These are phyloP conservation scores for Molossus alvarezi DNA, from an alignment of 2,797 vertebrate genomes.

Conservation along the genomic window DNA sequence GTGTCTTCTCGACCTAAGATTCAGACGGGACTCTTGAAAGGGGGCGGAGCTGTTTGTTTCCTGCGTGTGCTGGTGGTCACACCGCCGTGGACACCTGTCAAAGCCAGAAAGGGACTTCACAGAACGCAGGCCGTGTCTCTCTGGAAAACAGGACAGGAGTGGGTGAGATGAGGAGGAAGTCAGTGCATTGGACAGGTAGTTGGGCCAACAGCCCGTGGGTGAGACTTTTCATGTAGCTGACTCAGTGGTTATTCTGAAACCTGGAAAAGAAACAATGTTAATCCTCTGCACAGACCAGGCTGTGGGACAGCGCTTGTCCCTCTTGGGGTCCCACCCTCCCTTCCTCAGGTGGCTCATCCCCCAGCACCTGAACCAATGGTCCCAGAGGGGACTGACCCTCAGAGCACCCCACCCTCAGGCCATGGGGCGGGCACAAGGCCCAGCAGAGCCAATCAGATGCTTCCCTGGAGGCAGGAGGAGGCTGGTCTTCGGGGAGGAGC, in stretches of 20 bases:
- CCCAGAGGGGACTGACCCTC: not conserved
- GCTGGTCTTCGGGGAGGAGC: not conserved
- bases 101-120: not conserved
- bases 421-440: fast-evolving
- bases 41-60: fast-evolving
- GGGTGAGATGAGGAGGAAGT: fast-evolving
- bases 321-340: not conserved
- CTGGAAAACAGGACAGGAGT: fast-evolving
- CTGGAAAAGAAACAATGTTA: not conserved
- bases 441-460: fast-evolving
- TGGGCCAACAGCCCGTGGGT: fast-evolving
- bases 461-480: not conserved
- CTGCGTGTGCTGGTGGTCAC: fast-evolving
- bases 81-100: fast-evolving
- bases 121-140: fast-evolving
- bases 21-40: not conserved
- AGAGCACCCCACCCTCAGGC: not conserved
- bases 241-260: not conserved
- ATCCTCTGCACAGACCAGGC: fast-evolving
- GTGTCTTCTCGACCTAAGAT: not conserved
- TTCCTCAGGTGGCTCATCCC: too few species aligned
- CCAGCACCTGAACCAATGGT: not conserved
- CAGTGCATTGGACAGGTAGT: fast-evolving
- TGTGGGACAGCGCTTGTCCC: not conserved
- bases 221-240: not conserved